Evolutionary conservation across 2,113 vertebrate species (phyloP), one percentile per base, ranked within the genome.

Genomic region (Xerus inauris): DNA sequence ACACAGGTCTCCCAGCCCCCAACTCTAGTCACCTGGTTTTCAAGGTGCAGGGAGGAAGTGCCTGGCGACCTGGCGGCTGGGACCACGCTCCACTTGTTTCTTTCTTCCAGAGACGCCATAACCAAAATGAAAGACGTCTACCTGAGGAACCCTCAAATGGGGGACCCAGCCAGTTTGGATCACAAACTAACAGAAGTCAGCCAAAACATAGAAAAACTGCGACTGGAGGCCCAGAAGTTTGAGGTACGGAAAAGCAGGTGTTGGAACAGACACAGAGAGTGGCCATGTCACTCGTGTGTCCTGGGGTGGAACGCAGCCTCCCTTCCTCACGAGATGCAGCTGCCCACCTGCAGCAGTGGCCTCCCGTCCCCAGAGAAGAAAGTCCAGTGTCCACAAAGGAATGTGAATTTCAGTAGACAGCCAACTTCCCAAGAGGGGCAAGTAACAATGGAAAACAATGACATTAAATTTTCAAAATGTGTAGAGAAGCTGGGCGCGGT

Each of bases 71-170:
- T 6, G 17, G 40, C 62, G 2, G 24, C 47, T 16, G 13, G 1
- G 8, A 24, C 86, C 8, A 3, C 3, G 5, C 32, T 28, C 40
- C 19, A 9, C 64, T 65, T 28, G 0, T 30, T 30, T 19, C 51
- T 3, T 42, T 5, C 69, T 94, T 76, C 4, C 98, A 99, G 99
- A 98, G 99, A 99, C 65, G 99, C 99, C 80, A 99, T 99, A 94
- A 99, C 99, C 0, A 99, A 99, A 98, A 99, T 99, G 99, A 99
- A 99, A 98, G 99, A 99, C 0, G 99, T 99, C 35, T 99, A 99
- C 65, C 96, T 99, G 75, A 99, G 99, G 99, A 99, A 99, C 96
- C 99, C 99, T 0, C 99, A 99, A 98, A 99, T 99, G 99, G 99
- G 99, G 54, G 99, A 99, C 17, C 99, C 99, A 0, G 97, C 98